A percentile compares a stretch with the other conserved stretches of the same genome.
phyloP scores from a whole-genome alignment of 2,113 vertebrate species.

The Aramus guarauna region DNA sequence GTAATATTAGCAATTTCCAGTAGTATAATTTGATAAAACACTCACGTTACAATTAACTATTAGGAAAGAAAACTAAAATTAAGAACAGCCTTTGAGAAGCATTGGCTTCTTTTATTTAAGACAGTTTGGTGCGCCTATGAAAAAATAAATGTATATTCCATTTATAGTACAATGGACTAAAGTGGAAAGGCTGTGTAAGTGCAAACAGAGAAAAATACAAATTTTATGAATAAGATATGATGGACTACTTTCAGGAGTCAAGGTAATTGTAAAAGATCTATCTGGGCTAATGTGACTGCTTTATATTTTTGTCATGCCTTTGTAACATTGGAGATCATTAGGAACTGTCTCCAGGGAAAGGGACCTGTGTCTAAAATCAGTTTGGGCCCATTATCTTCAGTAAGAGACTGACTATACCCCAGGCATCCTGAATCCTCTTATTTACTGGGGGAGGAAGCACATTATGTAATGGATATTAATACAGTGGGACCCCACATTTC shows the following conservation, averaged over 20 bases:
- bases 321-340: conserved; percentile 53
- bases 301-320: conserved; percentile 59
- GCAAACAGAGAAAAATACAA: conserved; percentile 20
- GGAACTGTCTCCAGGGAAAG: conserved; percentile 47
- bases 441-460: conserved; percentile 38
- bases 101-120: not conserved
- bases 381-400: conserved; percentile 56
- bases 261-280: conserved; percentile 37
- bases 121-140: not conserved
- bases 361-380: conserved; percentile 61
- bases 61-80: not conserved
- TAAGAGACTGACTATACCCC: conserved; percentile 38
- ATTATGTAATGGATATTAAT: conserved; percentile 49
- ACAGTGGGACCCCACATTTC: conserved; percentile 53
- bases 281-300: conserved; percentile 33
- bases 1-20: not conserved
- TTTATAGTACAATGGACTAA: not conserved
- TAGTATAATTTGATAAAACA: not conserved
- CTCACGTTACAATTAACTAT: not conserved
- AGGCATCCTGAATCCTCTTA: conserved; percentile 48
- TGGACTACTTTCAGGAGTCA: conserved; percentile 11
- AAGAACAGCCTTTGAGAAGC: not conserved
- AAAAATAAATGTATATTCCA: not conserved
- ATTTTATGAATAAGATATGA: not conserved
- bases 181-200: not conserved